Percentiles rank a stretch among this genome's conserved stretches.
Conservation (phyloP, 2,797 vertebrate genomes). For the Spinibarbus caldwelli region DNA sequence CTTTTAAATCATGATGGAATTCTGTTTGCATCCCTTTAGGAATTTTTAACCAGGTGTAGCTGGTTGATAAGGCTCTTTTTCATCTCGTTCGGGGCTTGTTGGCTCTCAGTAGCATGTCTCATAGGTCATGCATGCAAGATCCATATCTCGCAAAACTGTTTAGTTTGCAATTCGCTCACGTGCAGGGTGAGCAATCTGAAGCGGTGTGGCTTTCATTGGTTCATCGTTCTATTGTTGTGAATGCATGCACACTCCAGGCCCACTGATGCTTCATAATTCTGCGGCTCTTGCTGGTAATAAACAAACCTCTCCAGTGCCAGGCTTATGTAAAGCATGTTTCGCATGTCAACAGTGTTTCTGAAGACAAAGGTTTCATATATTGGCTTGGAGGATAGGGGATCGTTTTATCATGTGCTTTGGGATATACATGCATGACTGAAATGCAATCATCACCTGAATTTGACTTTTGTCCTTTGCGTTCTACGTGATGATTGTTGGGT, state of each 20-base stretch:
- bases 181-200: slow-evolving; percentile 23
- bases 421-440: slow-evolving; percentile 20
- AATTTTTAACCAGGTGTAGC: not conserved
- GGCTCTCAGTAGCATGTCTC: slow-evolving; percentile 10
- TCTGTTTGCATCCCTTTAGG: not conserved
- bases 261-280: slow-evolving; percentile 34
- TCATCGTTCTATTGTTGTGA: slow-evolving; percentile 32
- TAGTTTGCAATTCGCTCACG: slow-evolving; percentile 45
- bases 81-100: not conserved
- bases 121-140: slow-evolving; percentile 23
- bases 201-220: slow-evolving; percentile 19
- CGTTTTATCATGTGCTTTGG: slow-evolving; percentile 5
- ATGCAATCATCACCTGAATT: slow-evolving; percentile 6
- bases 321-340: slow-evolving; percentile 38
- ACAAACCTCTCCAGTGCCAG: slow-evolving; percentile 27
- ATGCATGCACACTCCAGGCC: slow-evolving; percentile 12
- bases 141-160: slow-evolving; percentile 36
- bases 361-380: slow-evolving; percentile 17
- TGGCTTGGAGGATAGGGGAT: not conserved
- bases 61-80: slow-evolving; percentile 8
- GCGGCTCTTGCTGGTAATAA: slow-evolving; percentile 24
- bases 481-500: slow-evolving; percentile 14
- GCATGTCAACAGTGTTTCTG: slow-evolving; percentile 24
- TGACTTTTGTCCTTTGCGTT: slow-evolving; percentile 12
- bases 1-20: not conserved